Base-by-base conservation (phyloP, 2,797 vertebrate genomes). In the Crocodylus rhombifer region DNA sequence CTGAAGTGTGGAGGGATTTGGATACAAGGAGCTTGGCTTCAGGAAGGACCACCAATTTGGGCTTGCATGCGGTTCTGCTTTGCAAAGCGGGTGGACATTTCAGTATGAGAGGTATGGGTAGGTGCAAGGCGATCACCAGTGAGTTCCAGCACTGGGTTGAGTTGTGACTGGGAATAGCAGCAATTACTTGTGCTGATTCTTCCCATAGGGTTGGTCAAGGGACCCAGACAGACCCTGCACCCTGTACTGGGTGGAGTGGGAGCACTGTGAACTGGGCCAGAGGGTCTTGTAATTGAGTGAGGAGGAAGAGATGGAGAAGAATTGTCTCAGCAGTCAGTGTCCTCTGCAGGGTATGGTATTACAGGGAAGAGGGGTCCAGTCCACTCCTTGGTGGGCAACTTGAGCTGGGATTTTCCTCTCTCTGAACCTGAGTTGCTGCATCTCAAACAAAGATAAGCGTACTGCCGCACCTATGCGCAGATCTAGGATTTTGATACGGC, bases 31-130 rank as follows among this genome's bases (percentile, higher is more conserved):
- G 26, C 23, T 21, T 9, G 5, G 1, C 63, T 85, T 64, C 75
- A 73, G 63, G 57, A 75, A 81, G 92, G n/a, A 25, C 56, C 63
- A 5, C 11, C 62, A 15, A 80, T 51, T 23, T 56, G 80, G 76
- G 42, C 12, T 67, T 10, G 4, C 36, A 21, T 25, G 23, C 67
- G 21, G 33, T 42, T 23, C 67, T 71, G 67, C 33, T 58, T 62
- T 77, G 58, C 30, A 21, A 76, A 73, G 3, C 1, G 1, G 1
- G 1, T 55, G 15, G 18, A 9, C 18, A 26, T 36, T 89, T 91
- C 33, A n/a, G 2, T 4, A 21, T 7, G 14, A 1, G 7, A 1
- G 4, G 16, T 57, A 28, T 2, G n/a, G 25, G 6, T 64, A 89
- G 64, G 51, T 55, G 21, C 42, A 42, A 42, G 73, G 14, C 33